Percentiles rank a stretch among this genome's conserved stretches.
Conservation (phyloP, 2,888 invertebrate species). For the Latrodectus elegans region DNA sequence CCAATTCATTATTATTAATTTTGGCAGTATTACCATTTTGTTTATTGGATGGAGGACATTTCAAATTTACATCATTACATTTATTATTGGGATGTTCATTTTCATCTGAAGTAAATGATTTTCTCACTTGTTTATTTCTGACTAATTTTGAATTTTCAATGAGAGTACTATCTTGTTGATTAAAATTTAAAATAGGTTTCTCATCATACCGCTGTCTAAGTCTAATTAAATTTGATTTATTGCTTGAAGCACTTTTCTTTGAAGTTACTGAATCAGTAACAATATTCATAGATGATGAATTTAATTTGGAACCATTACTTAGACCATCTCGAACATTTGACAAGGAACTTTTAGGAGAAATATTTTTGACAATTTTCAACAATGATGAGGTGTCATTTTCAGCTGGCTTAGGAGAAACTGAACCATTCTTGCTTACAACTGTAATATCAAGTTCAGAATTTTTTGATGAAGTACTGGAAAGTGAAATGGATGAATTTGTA, state of each 20-base stretch:
- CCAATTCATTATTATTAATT: neutral
- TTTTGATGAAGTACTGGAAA: constrained; percentile 48
- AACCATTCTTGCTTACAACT: neutral
- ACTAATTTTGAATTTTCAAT: neutral
- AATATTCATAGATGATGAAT: constrained; percentile 4
- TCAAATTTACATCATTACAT: constrained; percentile 14
- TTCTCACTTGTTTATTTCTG: constrained; percentile 10
- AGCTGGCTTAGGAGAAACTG: constrained; percentile 24
- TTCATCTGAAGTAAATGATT: constrained; percentile 22
- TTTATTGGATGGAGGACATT: neutral
- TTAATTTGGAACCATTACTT: constrained; percentile 19
- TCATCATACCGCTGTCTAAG: constrained; percentile 30
- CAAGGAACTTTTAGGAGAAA: constrained; percentile 51
- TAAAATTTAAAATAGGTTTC: constrained; percentile 30
- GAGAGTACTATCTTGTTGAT: neutral
- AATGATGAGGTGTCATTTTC: constrained; percentile 15
- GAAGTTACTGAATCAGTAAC: constrained; percentile 1
- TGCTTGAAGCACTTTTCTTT: neutral
- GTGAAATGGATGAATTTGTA: constrained; percentile 34
- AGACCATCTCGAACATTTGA: constrained; percentile 14
- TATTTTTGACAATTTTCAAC: neutral
- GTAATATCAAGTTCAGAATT: constrained; percentile 25
- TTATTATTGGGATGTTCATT: constrained; percentile 30
- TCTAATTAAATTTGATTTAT: neutral
- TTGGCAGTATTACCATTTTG: neutral